A percentile compares a stretch with the other conserved stretches of the same genome.
These are phyloP conservation scores for Dicerorhinus sumatrensis DNA, from an alignment of 2,113 vertebrate genomes.

Conservation along the genomic window DNA sequence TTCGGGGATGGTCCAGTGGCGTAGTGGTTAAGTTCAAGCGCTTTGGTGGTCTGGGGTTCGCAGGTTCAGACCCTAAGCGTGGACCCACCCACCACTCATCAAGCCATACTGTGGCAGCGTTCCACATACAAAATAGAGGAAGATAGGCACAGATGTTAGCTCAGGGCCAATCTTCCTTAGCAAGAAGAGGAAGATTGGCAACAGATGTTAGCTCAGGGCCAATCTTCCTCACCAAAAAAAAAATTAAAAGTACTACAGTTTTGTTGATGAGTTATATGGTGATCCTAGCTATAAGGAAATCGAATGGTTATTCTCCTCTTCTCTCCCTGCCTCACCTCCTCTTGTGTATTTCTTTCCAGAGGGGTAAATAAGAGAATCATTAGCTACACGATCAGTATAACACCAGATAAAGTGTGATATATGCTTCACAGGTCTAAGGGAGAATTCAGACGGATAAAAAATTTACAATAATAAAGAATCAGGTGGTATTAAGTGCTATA, in stretches of 20 bases:
- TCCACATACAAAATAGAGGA: too few relatives aligned
- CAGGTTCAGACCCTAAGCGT: too few relatives aligned
- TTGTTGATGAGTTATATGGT: background rate
- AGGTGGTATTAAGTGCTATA: background rate
- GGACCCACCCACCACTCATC: too few relatives aligned
- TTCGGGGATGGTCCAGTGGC: too few relatives aligned
- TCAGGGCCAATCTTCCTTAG: too few relatives aligned
- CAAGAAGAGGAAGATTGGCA: too few relatives aligned
- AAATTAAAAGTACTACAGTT: background rate
- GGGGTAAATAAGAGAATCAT: constrained; percentile 4
- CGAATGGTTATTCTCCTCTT: background rate
- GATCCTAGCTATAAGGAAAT: constrained; percentile 22
- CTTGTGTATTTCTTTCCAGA: background rate
- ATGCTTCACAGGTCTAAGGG: background rate
- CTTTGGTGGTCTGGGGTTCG: too few relatives aligned
- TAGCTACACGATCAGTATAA: background rate
- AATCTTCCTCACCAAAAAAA: too few relatives aligned
- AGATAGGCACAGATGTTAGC: too few relatives aligned
- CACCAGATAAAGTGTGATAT: background rate
- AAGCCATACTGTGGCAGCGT: too few relatives aligned
- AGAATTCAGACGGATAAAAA: constrained; percentile 5
- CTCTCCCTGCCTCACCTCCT: background rate
- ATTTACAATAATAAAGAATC: background rate
- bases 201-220: too few relatives aligned
- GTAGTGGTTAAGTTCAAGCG: too few relatives aligned